phyloP scores from a whole-genome alignment of 2,113 vertebrate genomes.

The Ardeotis arabs region DNA sequence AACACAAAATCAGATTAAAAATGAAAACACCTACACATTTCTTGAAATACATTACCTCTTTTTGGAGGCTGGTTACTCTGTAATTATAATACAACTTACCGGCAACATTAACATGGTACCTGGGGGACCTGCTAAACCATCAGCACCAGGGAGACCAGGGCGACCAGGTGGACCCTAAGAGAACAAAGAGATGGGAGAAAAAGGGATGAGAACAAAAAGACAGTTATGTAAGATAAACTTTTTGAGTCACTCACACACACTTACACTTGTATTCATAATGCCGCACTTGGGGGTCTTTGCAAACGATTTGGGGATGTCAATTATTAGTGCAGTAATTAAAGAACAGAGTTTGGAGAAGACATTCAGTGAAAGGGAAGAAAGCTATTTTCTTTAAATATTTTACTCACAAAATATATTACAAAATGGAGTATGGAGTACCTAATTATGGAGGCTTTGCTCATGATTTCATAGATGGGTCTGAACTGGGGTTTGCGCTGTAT shows the following conservation, averaged over 20 bases:
- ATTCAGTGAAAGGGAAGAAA: not conserved
- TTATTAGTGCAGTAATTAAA: not conserved
- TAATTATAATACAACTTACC: slow-evolving; percentile 74
- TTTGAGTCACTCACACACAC: not conserved
- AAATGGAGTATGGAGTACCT: not conserved
- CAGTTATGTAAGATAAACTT: not conserved
- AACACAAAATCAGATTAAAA: not conserved
- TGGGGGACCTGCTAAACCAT: slow-evolving; percentile 92
- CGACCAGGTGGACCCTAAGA: slow-evolving; percentile 91
- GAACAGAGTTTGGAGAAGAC: not conserved
- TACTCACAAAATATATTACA: not conserved
- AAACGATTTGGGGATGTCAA: not conserved
- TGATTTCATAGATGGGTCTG: not conserved
- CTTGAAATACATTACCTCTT: not conserved
- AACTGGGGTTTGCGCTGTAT: not conserved
- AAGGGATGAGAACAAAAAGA: not conserved
- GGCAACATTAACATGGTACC: slow-evolving; percentile 98
- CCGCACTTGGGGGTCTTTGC: not conserved
- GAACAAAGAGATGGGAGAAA: not conserved
- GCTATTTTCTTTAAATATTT: not conserved
- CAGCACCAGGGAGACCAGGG: slow-evolving; percentile 91
- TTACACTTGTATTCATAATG: not conserved
- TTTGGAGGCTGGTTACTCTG: not conserved
- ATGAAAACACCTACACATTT: not conserved
- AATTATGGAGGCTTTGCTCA: not conserved